These are phyloP conservation scores for Hipparchia sbordonii DNA, from an alignment of 2,888 invertebrate genomes.

Conservation along the genomic window DNA sequence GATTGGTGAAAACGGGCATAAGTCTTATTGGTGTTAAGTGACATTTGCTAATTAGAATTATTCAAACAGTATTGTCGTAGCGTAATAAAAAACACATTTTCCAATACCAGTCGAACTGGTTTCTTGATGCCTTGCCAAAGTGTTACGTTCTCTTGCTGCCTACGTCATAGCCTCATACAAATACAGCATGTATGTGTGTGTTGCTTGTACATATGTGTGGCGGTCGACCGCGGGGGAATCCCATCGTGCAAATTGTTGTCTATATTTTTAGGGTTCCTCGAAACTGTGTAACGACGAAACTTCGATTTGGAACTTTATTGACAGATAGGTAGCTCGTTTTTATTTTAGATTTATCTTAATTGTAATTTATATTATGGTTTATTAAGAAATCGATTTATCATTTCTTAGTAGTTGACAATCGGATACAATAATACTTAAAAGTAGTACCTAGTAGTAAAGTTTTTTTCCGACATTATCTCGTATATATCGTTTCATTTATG, in stretches of 20 bases:
- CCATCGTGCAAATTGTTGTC: slow-evolving; percentile 56
- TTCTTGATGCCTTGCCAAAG: slow-evolving; percentile 26
- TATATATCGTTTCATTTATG: too few relatives aligned
- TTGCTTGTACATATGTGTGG: slow-evolving; percentile 37
- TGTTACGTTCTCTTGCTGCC: slow-evolving; percentile 7
- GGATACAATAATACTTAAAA: too few relatives aligned
- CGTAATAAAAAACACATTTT: slow-evolving; percentile 1
- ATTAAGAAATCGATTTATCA: background rate
- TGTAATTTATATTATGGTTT: background rate
- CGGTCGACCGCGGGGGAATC: slow-evolving; percentile 61
- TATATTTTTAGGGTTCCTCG: slow-evolving; percentile 40
- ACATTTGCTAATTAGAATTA: slow-evolving; percentile 1
- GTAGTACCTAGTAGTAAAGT: too few relatives aligned
- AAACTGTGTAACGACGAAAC: slow-evolving; percentile 16
- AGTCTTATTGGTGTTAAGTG: background rate
- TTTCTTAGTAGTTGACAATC: background rate
- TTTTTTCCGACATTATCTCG: too few relatives aligned
- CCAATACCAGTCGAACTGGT: slow-evolving; percentile 14
- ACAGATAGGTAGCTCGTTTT: background rate
- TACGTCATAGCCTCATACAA: slow-evolving; percentile 9
- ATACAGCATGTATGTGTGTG: slow-evolving; percentile 16
- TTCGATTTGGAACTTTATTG: slow-evolving; percentile 9
- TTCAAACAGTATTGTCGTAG: slow-evolving; percentile 9
- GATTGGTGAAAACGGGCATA: too few relatives aligned
- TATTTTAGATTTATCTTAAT: background rate